These are phyloP conservation scores for Syrista parreyssii DNA, from an alignment of 2,888 invertebrate species.

Conservation along the genomic window DNA sequence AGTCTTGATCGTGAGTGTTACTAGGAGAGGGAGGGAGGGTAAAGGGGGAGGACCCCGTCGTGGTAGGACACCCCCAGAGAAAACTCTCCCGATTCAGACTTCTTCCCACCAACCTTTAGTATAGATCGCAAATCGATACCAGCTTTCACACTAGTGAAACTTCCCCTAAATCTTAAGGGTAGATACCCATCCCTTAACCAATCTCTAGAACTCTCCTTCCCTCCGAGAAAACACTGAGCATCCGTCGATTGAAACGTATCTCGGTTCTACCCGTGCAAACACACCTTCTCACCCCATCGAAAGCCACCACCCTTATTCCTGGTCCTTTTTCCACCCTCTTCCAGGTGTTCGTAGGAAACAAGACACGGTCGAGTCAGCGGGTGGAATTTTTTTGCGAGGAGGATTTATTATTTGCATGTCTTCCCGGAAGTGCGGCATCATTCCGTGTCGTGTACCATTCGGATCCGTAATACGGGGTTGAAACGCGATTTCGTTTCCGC, in stretches of 20 bases:
- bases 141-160: neutral
- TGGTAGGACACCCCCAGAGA: neutral
- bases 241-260: neutral
- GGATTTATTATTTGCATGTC: slow-evolving; percentile 48
- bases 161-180: neutral
- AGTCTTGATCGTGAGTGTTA: neutral
- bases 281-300: neutral
- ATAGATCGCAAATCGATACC: neutral
- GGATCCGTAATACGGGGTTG: slow-evolving; percentile 19
- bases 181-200: neutral
- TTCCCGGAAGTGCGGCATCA: slow-evolving; percentile 4
- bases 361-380: neutral
- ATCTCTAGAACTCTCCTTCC: neutral
- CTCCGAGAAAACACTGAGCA: neutral
- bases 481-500: neutral
- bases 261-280: neutral
- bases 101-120: neutral
- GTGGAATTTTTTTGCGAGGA: neutral
- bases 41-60: neutral
- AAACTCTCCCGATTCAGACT: neutral
- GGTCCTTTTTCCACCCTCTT: neutral
- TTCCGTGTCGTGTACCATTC: slow-evolving; percentile 29
- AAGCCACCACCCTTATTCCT: neutral
- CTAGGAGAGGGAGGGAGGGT: too few relatives aligned
- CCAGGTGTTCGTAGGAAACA: neutral